These are phyloP conservation scores for Microcebus tavaratra DNA, from an alignment of 2,113 vertebrate genomes.

Conservation along the genomic window DNA sequence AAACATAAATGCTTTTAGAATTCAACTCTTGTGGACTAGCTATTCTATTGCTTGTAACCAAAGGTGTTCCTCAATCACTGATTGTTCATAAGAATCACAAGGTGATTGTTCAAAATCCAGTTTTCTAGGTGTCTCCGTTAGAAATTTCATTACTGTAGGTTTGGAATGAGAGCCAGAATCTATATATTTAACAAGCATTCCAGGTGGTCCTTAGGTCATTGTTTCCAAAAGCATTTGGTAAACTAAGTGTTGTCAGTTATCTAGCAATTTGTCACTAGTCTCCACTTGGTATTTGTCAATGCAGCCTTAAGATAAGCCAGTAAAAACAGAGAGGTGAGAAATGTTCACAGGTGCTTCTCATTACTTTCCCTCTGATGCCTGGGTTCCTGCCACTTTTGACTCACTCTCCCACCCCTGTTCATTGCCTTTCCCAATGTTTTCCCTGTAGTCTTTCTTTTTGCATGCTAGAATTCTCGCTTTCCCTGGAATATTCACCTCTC, in stretches of 20 bases:
- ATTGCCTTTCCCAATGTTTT: not conserved
- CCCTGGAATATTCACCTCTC: constrained; percentile 35
- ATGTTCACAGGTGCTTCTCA: constrained; percentile 45
- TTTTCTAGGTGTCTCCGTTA: not conserved
- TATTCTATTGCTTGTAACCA: not conserved
- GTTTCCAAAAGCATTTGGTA: not conserved
- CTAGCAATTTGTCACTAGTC: not conserved
- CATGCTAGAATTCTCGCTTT: constrained; percentile 42
- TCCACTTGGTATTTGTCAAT: not conserved
- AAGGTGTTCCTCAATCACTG: not conserved
- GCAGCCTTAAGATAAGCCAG: not conserved
- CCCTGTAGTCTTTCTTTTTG: not conserved
- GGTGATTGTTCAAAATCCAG: not conserved
- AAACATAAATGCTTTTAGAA: not conserved
- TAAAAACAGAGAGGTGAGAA: not conserved
- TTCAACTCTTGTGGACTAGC: not conserved
- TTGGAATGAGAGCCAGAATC: not conserved
- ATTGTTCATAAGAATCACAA: not conserved
- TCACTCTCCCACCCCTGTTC: not conserved
- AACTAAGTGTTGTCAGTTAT: not conserved
- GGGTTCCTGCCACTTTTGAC: constrained; percentile 21
- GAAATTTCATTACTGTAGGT: not conserved
- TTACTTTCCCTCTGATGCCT: not conserved
- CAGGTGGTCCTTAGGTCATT: not conserved
- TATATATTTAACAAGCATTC: not conserved